These are phyloP conservation scores for Himalopsyche japonica DNA, from an alignment of 2,888 invertebrate species.

Conservation along the genomic window DNA sequence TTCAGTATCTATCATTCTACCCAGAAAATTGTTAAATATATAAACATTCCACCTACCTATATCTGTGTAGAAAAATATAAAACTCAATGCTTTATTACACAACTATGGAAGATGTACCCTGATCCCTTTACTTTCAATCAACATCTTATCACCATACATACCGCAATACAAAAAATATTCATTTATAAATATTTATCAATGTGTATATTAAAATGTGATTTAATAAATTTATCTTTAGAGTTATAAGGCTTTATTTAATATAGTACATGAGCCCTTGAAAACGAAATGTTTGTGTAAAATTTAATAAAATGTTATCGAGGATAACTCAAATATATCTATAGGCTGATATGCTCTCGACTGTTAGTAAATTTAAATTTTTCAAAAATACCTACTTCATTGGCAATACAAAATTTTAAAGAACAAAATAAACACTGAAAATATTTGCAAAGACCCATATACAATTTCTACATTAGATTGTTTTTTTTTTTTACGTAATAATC, in stretches of 20 bases:
- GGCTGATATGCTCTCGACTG: background rate
- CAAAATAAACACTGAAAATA: background rate
- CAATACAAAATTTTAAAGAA: background rate
- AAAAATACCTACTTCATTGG: background rate
- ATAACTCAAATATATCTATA: background rate
- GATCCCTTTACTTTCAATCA: conserved; percentile 17
- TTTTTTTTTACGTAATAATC: background rate
- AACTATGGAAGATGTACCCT: conserved; percentile 36
- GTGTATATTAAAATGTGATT: conserved; percentile 28
- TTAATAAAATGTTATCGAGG: background rate
- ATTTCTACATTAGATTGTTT: conserved; percentile 9
- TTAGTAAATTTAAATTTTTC: background rate
- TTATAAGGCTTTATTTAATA: conserved; percentile 25
- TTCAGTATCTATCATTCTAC: conserved; percentile 1
- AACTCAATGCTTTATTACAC: conserved; percentile 28
- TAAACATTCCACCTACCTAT: conserved; percentile 54
- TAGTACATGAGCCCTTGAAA: conserved; percentile 16
- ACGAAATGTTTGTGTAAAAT: background rate
- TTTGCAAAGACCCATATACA: conserved; percentile 18
- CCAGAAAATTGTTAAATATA: conserved; percentile 45
- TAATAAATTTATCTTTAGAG: conserved; percentile 19
- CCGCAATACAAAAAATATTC: conserved; percentile 23
- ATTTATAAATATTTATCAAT: conserved; percentile 11
- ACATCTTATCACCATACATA: conserved; percentile 8
- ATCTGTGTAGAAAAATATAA: conserved; percentile 40